Evolutionary conservation across 2,797 vertebrate species (phyloP), one percentile per base, ranked within the genome.

Genomic region (Steatocranus sp.): DNA sequence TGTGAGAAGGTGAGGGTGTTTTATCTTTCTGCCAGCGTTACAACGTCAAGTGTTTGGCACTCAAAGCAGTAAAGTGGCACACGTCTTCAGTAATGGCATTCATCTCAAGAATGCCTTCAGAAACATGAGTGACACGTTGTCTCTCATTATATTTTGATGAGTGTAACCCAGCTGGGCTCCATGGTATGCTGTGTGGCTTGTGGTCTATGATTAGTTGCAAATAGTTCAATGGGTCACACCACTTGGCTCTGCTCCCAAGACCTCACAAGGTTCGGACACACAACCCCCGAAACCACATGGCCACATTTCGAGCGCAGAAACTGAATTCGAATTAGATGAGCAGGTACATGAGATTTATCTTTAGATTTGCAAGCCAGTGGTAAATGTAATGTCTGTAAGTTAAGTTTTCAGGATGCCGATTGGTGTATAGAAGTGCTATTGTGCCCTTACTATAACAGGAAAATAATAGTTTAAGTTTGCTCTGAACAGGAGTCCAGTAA

Each of bases 191-290:
- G 89, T 53, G 89, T 83, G 91, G 89, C 88, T 89, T 89, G 91
- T 86, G 91, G 91, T 90, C 91, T 93, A 91, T 94, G 91, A 94
- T 94, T 91, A 93, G 93, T 93, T 90, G 86, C 92, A 92, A 87
- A 93, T 91, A 91, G 92, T 94, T 94, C 92, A 93, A 86, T 91
- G 86, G 93, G 93, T 93, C 93, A 89, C 79, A 81, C 63, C 5
- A 49, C 79, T 89, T 88, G 89, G 91, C 89, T 87, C 75, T 75
- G 79, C 86, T 82, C 81, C 53, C 1, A 4, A 85, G 82, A 90
- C 87, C 84, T 89, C 81, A 82, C 79, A 82, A 81, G 80, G 58
- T 88, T 86, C 38, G 25, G 79, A 87, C 80, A 86, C 25, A 83
- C 66, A 70, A 77, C 14, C 11, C 63, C 58, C 66, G 43, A 86